Evolutionary conservation across 2,113 vertebrate species (phyloP).

Genomic region (Emydura subglobosa): DNA sequence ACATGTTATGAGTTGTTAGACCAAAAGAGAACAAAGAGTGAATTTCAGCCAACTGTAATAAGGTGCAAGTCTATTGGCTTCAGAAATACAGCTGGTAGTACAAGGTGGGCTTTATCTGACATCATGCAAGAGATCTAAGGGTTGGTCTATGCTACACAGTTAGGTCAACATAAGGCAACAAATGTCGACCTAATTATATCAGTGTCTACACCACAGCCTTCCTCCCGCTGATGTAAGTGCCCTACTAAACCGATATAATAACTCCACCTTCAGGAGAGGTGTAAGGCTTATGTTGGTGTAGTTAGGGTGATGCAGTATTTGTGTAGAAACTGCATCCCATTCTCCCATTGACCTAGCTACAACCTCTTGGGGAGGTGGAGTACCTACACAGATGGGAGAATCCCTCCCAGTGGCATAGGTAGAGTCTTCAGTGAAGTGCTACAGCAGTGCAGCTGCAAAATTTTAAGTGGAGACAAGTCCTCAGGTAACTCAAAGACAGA

Average conservation of each 20-base stretch:
- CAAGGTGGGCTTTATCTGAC: background rate
- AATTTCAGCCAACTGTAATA: background rate
- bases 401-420: background rate
- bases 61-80: background rate
- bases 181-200: too few species aligned
- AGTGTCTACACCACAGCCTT: too few species aligned
- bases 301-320: too few species aligned
- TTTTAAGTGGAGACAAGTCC: background rate
- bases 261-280: too few species aligned
- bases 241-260: too few species aligned
- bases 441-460: background rate
- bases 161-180: too few species aligned
- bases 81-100: background rate
- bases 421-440: background rate
- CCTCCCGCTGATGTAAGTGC: too few species aligned
- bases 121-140: background rate
- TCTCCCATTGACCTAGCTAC: background rate
- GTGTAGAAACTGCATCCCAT: background rate
- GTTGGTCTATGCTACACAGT: too few species aligned
- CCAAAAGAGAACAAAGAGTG: background rate
- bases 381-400: background rate
- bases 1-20: background rate
- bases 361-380: background rate
- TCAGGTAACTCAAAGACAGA: background rate
- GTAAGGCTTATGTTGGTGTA: too few species aligned